These are phyloP conservation scores for Cacoxenus indagator DNA, from an alignment of 2,888 invertebrate species.

Conservation along the genomic window DNA sequence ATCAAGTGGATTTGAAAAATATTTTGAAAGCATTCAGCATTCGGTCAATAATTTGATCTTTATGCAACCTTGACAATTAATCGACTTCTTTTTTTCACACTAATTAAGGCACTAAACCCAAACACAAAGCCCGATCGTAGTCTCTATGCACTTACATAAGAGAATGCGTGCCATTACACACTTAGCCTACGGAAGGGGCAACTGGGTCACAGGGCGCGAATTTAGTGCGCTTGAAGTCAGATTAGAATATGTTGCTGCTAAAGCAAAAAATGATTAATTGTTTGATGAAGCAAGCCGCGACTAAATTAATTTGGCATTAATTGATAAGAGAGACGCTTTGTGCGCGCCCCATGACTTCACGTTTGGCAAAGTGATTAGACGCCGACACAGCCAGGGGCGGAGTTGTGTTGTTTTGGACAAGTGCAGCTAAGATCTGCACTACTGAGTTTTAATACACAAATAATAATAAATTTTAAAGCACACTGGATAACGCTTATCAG, in stretches of 20 bases:
- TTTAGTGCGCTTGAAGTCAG: not conserved
- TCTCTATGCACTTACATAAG: not conserved
- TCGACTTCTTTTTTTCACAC: not conserved
- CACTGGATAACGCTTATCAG: too few relatives aligned
- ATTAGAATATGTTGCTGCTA: not conserved
- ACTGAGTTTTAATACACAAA: too few relatives aligned
- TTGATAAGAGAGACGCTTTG: not conserved
- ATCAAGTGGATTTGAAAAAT: too few relatives aligned
- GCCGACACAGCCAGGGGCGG: too few relatives aligned
- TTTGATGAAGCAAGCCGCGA: not conserved
- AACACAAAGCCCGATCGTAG: not conserved
- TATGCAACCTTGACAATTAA: not conserved
- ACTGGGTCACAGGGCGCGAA: not conserved
- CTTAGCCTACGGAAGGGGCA: too few relatives aligned
- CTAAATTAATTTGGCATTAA: conserved; percentile 28
- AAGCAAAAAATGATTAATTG: not conserved
- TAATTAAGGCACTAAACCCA: not conserved
- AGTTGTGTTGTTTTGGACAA: too few relatives aligned
- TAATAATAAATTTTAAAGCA: too few relatives aligned
- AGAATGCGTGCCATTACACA: not conserved
- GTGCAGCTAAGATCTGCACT: too few relatives aligned
- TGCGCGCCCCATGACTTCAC: conserved; percentile 1
- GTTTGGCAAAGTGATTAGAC: conserved; percentile 1
- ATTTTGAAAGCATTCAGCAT: not conserved
- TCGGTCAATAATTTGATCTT: not conserved